Percentiles rank a stretch among this genome's conserved stretches.
Conservation (phyloP, 1,140 invertebrate genomes). For the Formica exsecta region DNA sequence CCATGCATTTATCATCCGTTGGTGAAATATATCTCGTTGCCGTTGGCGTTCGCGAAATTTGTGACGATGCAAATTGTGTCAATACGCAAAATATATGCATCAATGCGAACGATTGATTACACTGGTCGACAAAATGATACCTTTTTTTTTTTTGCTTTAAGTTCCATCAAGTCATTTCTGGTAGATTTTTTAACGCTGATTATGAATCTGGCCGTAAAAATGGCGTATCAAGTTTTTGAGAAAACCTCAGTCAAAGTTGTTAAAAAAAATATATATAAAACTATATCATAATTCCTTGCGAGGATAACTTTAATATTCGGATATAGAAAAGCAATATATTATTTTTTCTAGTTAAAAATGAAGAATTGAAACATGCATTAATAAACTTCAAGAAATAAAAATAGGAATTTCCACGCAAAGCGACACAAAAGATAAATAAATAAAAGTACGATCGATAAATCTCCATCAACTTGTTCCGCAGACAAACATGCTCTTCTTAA, state of each 20-base stretch:
- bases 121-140: no score
- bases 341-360: neutral
- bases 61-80: slow-evolving; percentile 44
- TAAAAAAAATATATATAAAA: neutral
- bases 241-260: no score
- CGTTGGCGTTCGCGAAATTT: neutral
- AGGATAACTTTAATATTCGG: neutral
- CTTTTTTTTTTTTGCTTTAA: no score
- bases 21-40: slow-evolving; percentile 25
- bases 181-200: no score
- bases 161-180: no score
- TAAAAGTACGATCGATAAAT: slow-evolving; percentile 44
- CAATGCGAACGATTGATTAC: neutral
- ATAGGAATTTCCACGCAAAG: slow-evolving; percentile 2
- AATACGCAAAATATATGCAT: neutral
- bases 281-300: neutral
- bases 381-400: slow-evolving; percentile 10
- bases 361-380: neutral
- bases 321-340: neutral
- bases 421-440: neutral
- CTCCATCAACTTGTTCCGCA: neutral
- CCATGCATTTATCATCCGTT: slow-evolving; percentile 45
- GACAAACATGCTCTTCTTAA: neutral
- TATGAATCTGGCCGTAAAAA: no score
- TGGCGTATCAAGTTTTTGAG: no score